phyloP scores from a whole-genome alignment of 2,888 invertebrate genomes.

The Thecophora atra region DNA sequence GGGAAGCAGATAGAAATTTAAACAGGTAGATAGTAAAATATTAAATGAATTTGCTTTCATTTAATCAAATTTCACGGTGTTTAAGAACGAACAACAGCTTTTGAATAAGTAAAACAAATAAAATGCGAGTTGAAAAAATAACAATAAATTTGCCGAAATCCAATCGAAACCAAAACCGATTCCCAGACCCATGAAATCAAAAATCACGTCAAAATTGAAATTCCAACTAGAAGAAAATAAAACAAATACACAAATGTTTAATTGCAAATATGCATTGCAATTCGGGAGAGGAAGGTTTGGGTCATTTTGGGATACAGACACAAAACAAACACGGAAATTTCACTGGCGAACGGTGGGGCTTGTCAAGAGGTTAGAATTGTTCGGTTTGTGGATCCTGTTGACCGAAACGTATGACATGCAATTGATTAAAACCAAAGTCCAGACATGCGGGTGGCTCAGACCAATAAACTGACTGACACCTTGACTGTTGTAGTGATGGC shows the following conservation, averaged over 20 bases:
- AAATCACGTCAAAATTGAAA: too few species aligned
- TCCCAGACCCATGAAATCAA: too few species aligned
- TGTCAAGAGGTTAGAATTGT: neutral
- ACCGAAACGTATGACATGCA: neutral
- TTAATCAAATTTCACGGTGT: slow-evolving; percentile 21
- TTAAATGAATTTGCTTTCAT: neutral
- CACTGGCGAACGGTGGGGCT: neutral
- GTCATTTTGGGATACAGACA: neutral
- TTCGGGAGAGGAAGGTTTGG: neutral
- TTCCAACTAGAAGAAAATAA: neutral
- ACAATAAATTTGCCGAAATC: neutral
- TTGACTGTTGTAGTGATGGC: neutral
- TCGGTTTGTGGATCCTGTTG: neutral
- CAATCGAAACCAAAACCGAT: neutral
- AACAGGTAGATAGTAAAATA: neutral
- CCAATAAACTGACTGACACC: neutral
- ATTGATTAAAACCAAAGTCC: slow-evolving; percentile 21
- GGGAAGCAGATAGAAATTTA: neutral
- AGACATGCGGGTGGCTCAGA: slow-evolving; percentile 1
- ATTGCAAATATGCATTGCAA: slow-evolving; percentile 5
- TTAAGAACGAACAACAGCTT: slow-evolving; percentile 16
- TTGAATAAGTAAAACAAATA: slow-evolving; percentile 12
- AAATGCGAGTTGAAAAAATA: neutral
- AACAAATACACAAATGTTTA: neutral
- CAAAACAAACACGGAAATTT: neutral